A percentile compares a stretch with the other conserved stretches of the same genome.
Conservation (phyloP, 2,113 vertebrate genomes). For the Aix galericulata region DNA sequence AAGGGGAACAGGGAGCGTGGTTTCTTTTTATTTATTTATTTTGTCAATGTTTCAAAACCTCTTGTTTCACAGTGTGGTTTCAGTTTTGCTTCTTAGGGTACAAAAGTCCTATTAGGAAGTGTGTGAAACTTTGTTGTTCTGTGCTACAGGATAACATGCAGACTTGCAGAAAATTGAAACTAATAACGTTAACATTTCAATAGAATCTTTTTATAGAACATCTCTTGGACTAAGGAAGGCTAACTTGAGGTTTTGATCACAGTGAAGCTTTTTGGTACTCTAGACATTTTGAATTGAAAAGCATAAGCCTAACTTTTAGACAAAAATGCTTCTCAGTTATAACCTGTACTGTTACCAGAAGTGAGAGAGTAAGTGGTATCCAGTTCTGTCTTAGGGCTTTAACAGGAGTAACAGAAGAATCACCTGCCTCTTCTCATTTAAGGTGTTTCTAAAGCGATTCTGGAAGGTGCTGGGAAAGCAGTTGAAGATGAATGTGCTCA, state of each 20-base stretch:
- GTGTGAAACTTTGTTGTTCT: background rate
- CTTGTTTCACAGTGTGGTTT: background rate
- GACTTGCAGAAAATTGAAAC: background rate
- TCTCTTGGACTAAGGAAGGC: background rate
- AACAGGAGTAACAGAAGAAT: background rate
- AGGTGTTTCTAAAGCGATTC: constrained; percentile 92
- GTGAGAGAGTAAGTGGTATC: background rate
- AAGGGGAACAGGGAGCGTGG: background rate
- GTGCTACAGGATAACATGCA: background rate
- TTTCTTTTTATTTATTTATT: background rate
- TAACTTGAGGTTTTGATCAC: background rate
- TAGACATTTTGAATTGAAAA: background rate
- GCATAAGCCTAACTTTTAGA: background rate
- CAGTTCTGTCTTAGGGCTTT: background rate
- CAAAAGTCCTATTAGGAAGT: background rate
- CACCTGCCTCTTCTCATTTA: background rate
- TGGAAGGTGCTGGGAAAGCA: constrained; percentile 81
- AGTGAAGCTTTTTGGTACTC: background rate
- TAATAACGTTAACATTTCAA: background rate
- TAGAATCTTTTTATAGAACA: background rate
- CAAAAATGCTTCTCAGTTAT: background rate
- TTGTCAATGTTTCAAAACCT: background rate
- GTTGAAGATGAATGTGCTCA: constrained; percentile 78
- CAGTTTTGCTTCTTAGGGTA: background rate
- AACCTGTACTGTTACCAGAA: background rate